Percentiles rank a stretch among this genome's conserved stretches.
Conservation (phyloP, 1,140 invertebrate genomes). For the Drosophila guanche region DNA sequence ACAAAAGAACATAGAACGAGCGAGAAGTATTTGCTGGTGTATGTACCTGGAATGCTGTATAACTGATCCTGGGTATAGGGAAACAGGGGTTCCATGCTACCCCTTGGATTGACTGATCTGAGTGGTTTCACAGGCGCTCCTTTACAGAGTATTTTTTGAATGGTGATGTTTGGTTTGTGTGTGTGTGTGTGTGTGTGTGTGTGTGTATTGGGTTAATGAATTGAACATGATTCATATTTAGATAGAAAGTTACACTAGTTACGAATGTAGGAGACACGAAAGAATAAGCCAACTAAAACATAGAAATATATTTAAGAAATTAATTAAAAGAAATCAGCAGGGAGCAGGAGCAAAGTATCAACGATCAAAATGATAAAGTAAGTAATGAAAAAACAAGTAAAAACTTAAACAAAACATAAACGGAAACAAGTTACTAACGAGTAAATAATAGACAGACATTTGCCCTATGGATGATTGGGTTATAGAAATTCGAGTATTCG, state of each 20-base stretch:
- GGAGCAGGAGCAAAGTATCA: too few species aligned
- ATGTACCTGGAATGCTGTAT: conserved; percentile 86
- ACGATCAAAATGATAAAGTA: too few species aligned
- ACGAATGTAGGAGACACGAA: neutral
- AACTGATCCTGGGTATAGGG: conserved; percentile 85
- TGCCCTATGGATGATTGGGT: too few species aligned
- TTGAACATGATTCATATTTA: conserved; percentile 53
- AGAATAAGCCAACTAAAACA: too few species aligned
- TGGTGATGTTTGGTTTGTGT: conserved; percentile 17
- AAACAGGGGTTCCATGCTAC: conserved; percentile 85
- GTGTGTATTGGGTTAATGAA: conserved; percentile 34
- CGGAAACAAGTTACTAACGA: too few species aligned
- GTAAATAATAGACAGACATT: too few species aligned
- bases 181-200: conserved; percentile 18
- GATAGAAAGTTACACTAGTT: conserved; percentile 10
- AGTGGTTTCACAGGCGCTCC: conserved; percentile 87
- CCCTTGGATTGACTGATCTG: conserved; percentile 85
- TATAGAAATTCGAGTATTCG: too few species aligned
- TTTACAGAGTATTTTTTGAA: conserved; percentile 47
- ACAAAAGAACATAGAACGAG: too few species aligned
- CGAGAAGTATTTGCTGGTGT: conserved; percentile 67
- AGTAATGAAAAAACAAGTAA: too few species aligned
- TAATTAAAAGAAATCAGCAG: too few species aligned
- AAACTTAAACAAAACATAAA: too few species aligned
- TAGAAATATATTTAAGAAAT: too few species aligned